Percentiles rank a stretch among this genome's conserved stretches.
Evolutionary conservation across 2,113 vertebrate species (phyloP).

Genomic region (Tragelaphus imberbis): DNA sequence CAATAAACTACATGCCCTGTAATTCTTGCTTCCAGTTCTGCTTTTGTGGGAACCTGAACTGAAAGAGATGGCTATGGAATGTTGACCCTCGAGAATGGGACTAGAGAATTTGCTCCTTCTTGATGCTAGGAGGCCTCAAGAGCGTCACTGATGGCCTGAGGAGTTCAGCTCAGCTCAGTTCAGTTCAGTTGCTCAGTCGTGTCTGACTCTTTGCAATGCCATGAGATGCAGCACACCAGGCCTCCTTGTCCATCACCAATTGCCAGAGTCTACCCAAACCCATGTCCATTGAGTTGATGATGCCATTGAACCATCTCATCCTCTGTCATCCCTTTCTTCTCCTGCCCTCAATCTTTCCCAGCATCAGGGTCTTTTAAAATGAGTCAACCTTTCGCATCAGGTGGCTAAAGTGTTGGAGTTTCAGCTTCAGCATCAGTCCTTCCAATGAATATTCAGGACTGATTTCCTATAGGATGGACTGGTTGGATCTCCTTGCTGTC

Average conservation of each 20-base stretch:
- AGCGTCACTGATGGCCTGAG: background rate
- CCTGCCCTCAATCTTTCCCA: background rate
- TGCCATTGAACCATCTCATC: background rate
- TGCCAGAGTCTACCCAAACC: background rate
- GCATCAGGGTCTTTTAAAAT: background rate
- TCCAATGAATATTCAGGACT: background rate
- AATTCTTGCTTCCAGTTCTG: background rate
- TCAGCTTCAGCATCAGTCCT: background rate
- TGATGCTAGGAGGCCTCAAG: background rate
- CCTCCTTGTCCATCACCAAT: background rate
- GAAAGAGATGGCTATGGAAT: background rate
- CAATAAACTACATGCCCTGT: background rate
- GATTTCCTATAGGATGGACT: background rate
- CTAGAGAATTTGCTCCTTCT: background rate
- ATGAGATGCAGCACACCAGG: background rate
- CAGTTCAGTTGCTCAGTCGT: background rate
- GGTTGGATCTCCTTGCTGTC: background rate
- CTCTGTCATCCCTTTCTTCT: background rate
- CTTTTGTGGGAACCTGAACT: background rate
- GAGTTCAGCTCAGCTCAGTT: background rate
- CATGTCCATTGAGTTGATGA: background rate
- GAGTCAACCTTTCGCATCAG: background rate
- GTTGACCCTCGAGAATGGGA: background rate
- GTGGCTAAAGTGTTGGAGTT: background rate
- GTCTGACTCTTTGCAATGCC: background rate